These are phyloP conservation scores for Timema cristinae DNA, from an alignment of 2,888 invertebrate genomes.

Conservation along the genomic window DNA sequence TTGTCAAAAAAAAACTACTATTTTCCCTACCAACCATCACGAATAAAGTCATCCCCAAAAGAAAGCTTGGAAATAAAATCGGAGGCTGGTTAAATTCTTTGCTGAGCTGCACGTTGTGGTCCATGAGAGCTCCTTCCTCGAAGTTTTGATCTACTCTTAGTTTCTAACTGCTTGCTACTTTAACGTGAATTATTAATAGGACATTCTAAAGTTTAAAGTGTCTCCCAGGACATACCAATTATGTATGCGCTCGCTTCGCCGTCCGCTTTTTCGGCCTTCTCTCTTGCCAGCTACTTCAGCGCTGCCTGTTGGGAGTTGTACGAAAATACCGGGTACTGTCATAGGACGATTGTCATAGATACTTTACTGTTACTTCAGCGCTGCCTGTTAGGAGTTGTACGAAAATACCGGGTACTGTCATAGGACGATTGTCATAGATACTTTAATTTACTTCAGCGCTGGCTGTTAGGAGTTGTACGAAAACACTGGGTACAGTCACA, in stretches of 20 bases:
- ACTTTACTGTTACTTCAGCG: background rate
- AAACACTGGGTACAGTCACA: too few species aligned
- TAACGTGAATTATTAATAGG: conserved; percentile 31
- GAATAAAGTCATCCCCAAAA: too few species aligned
- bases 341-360: background rate
- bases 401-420: conserved; percentile 5
- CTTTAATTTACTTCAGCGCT: background rate
- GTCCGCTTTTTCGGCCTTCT: conserved; percentile 1
- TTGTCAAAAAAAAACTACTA: too few species aligned
- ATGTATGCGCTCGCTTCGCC: conserved; percentile 26
- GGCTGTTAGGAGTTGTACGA: too few species aligned
- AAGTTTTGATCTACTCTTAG: too few species aligned
- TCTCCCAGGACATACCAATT: conserved; percentile 31
- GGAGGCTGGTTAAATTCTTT: too few species aligned
- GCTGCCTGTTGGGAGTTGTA: background rate
- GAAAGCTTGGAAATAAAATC: too few species aligned
- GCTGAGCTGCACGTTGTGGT: too few species aligned
- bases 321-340: conserved; percentile 6
- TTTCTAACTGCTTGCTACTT: too few species aligned
- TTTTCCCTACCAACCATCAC: too few species aligned
- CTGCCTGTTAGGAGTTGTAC: background rate
- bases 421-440: background rate
- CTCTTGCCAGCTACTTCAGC: conserved; percentile 8
- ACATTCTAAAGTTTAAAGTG: conserved; percentile 31
- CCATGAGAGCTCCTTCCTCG: too few species aligned